Evolutionary conservation across 2,888 invertebrate genomes (phyloP).

Genomic region (Amitus sp.): DNA sequence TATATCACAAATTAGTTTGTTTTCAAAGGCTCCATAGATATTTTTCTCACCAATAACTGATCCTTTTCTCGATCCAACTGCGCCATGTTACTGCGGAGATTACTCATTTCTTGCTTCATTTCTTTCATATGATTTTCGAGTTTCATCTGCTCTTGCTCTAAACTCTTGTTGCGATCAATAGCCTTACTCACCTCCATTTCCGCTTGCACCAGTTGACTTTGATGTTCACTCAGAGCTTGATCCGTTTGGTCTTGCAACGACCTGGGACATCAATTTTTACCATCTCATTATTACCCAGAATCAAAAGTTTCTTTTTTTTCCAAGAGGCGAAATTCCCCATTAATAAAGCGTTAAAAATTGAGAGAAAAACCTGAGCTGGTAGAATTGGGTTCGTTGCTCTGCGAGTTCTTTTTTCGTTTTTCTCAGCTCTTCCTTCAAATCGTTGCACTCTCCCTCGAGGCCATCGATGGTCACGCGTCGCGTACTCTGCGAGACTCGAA

Average conservation of each 20-base stretch:
- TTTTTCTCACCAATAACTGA: slow-evolving; percentile 70
- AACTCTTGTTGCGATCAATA: slow-evolving; percentile 69
- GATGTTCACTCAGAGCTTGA: slow-evolving; percentile 75
- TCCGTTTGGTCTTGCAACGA: slow-evolving; percentile 82
- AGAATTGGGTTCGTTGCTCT: slow-evolving; percentile 68
- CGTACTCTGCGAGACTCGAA: slow-evolving; percentile 67
- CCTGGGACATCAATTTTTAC: slow-evolving; percentile 61
- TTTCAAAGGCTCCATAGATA: no score
- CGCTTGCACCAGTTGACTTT: slow-evolving; percentile 73
- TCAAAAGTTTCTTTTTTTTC: no score
- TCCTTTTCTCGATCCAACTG: slow-evolving; percentile 80
- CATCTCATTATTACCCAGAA: not conserved
- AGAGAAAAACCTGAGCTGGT: slow-evolving; percentile 69
- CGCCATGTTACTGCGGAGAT: slow-evolving; percentile 72
- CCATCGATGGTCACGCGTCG: slow-evolving; percentile 68
- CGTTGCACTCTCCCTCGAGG: slow-evolving; percentile 70
- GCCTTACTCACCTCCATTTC: slow-evolving; percentile 74
- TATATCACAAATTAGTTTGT: no score
- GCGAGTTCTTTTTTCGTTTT: slow-evolving; percentile 68
- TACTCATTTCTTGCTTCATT: slow-evolving; percentile 73
- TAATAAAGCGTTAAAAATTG: not conserved
- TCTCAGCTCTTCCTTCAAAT: slow-evolving; percentile 67
- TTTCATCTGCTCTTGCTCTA: slow-evolving; percentile 72
- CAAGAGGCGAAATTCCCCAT: no score
- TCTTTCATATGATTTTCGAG: slow-evolving; percentile 71